Conservation (phyloP, 2,113 vertebrate species). For the Labeo catla region DNA sequence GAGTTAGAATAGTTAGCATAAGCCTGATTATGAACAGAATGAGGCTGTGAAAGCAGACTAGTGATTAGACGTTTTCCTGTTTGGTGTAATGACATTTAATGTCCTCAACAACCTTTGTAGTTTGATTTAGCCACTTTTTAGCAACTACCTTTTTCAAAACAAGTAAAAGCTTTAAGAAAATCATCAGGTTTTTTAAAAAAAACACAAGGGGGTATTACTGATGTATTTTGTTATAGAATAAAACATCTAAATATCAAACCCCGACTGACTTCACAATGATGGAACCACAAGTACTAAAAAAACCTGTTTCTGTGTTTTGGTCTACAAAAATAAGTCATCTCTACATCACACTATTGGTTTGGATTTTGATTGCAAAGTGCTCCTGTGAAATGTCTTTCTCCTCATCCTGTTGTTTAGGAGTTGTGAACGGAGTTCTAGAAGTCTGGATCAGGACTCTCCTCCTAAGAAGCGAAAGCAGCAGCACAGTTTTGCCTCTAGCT, state of each 20-base stretch:
- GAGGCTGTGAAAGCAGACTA: too few species aligned
- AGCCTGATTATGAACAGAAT: background rate
- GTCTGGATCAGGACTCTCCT: conserved; percentile 95
- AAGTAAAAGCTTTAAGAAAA: background rate
- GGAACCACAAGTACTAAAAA: background rate
- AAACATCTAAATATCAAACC: background rate
- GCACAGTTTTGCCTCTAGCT: conserved; percentile 87
- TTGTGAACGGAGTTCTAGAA: conserved; percentile 90
- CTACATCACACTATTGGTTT: background rate
- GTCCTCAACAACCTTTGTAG: background rate
- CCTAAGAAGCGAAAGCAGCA: conserved; percentile 96
- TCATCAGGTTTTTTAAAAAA: too few species aligned
- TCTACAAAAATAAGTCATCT: background rate
- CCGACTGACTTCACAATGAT: background rate
- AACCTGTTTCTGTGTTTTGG: background rate
- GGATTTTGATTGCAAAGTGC: background rate
- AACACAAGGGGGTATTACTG: background rate
- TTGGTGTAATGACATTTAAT: background rate
- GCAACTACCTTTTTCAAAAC: background rate
- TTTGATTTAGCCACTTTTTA: background rate
- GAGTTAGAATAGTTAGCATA: background rate
- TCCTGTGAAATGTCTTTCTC: background rate
- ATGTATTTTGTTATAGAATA: background rate
- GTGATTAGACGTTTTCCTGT: background rate
- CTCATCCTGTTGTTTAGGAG: conserved; percentile 75